Evolutionary conservation across 2,888 invertebrate genomes (phyloP).

Genomic region (Pristionchus fissidentatus): DNA sequence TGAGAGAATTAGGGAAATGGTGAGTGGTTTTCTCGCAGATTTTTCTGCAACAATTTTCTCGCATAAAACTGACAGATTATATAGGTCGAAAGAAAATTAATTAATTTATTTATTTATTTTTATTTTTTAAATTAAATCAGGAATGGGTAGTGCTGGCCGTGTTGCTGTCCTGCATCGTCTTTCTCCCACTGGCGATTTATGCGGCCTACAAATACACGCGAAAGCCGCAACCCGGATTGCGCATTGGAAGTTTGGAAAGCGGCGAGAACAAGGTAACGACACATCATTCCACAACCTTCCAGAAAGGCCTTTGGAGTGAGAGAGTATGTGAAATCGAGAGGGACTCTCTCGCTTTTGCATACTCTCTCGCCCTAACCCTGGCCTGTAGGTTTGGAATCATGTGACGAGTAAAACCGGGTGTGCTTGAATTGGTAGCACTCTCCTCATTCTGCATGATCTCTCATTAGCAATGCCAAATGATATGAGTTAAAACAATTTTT

Average conservation of each 20-base stretch:
- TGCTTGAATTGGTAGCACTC: too few relatives aligned
- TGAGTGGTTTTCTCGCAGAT: not conserved
- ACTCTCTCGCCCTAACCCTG: too few relatives aligned
- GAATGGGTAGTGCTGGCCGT: constrained; percentile 42
- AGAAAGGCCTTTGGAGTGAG: too few relatives aligned
- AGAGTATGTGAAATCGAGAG: too few relatives aligned
- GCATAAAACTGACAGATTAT: not conserved
- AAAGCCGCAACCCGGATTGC: not conserved
- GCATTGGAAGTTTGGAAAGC: not conserved
- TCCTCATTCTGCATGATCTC: too few relatives aligned
- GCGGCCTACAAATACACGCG: constrained; percentile 30
- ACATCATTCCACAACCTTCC: not conserved
- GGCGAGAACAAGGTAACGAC: not conserved
- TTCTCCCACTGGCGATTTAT: constrained; percentile 34
- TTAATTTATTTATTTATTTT: not conserved
- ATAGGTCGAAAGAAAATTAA: not conserved
- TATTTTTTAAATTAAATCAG: not conserved
- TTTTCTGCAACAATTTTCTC: not conserved
- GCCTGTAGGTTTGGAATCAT: too few relatives aligned
- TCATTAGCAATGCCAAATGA: too few relatives aligned
- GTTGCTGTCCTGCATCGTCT: constrained; percentile 11
- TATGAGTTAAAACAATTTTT: too few relatives aligned
- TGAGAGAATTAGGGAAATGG: not conserved
- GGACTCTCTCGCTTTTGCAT: too few relatives aligned
- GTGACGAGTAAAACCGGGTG: too few relatives aligned